Evolutionary conservation across 2,888 invertebrate genomes (phyloP), one percentile per base, ranked within the genome.

Genomic region (Archips xylosteana): DNA sequence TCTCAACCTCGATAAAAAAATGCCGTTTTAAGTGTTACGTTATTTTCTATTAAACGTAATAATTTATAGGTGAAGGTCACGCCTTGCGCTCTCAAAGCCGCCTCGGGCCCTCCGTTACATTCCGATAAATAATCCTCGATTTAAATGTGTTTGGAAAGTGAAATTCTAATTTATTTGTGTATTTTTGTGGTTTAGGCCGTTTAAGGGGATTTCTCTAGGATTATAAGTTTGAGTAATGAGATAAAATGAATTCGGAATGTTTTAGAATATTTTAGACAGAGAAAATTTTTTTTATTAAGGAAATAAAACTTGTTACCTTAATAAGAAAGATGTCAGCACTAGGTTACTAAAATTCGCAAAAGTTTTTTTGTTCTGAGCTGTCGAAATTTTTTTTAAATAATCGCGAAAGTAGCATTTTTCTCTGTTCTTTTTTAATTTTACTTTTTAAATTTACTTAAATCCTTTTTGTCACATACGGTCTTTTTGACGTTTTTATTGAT

Each of bases 11-110:
- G 15, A 65, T 65, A 8, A 32, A 49, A 49, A 61, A 66, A 65
- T 71, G 61, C 67, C 45, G 36, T 15, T 59, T 42, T 68, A 68
- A 54, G 51, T 59, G 68, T 64, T 72, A 72, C 67, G 62, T 68
- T 73, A 63, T 68, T 73, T 68, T 57, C 32, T 69, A 51, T 59
- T 68, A 42, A 60, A 51, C 57, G 34, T 73, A 69, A 64, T 73
- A 73, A 73, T 73, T 73, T 73, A 69, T 73, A 73, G 73, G 73
- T 73, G 62, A 73, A 73, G 73, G 73, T 73, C 73, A 73, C 73
- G 59, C 68, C 68, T 73, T 45, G 67, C 66, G 62, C 72, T 51
- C 63, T 69, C 68, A 73, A 63, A 47, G 47, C 47, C 42, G 68
- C 73, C 63, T n/a, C 13, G 42, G 59, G 68, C 57, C 45, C 54